phyloP scores from a whole-genome alignment of 2,797 vertebrate genomes.

The Acropternis orthonyx region DNA sequence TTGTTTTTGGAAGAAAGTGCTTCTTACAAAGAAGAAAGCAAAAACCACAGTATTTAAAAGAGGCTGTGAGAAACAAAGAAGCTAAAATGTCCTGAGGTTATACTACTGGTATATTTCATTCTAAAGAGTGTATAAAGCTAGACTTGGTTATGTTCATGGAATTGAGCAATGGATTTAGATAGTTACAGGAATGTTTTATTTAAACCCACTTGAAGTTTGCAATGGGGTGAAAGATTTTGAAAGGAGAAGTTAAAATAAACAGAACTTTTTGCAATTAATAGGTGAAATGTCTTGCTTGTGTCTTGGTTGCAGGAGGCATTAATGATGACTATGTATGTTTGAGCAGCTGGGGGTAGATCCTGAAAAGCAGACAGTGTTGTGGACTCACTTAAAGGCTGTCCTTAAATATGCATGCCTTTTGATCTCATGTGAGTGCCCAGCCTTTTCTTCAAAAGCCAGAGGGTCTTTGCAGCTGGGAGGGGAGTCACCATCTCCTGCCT shows the following conservation, averaged over 20 bases:
- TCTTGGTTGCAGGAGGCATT: background rate
- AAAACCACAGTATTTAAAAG: background rate
- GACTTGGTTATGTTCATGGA: background rate
- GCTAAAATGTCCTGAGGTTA: constrained; percentile 29
- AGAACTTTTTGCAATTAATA: background rate
- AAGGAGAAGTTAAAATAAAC: background rate
- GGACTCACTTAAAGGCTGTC: background rate
- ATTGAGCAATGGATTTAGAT: background rate
- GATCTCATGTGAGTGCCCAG: background rate
- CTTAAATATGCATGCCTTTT: background rate
- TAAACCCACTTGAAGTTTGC: background rate
- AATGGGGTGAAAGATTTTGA: background rate
- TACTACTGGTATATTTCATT: constrained; percentile 11
- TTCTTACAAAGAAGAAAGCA: background rate
- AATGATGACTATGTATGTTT: background rate
- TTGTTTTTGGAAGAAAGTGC: constrained; percentile 24
- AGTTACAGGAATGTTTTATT: background rate
- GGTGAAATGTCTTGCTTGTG: background rate
- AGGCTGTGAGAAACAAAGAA: constrained; percentile 18
- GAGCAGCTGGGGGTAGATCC: background rate
- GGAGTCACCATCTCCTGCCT: background rate
- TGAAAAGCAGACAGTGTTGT: background rate
- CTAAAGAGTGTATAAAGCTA: constrained; percentile 10
- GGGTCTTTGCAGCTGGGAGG: background rate
- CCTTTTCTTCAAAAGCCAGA: background rate